Percentiles rank a stretch among this genome's conserved stretches.
These are phyloP conservation scores for Archilochus colubris DNA, from an alignment of 2,113 vertebrate species.

Conservation along the genomic window DNA sequence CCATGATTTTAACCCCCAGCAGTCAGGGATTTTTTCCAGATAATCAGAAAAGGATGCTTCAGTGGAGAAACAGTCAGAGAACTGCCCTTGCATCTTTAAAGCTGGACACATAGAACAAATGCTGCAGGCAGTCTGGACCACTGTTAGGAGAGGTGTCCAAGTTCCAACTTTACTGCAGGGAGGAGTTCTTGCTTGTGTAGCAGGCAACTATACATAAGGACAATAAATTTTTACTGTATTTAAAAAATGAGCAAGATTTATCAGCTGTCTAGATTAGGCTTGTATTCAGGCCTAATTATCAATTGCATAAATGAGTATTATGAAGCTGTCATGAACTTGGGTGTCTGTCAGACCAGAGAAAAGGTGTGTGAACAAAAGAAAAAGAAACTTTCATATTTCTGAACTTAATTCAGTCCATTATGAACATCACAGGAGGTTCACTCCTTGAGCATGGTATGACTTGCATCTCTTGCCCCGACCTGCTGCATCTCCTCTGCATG, in stretches of 20 bases:
- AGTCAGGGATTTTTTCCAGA: background rate
- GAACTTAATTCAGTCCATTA: constrained; percentile 8
- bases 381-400: background rate
- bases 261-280: background rate
- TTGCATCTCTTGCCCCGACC: constrained; percentile 47
- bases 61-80: background rate
- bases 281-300: background rate
- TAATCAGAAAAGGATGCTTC: constrained; percentile 1
- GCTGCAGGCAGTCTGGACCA: background rate
- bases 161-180: background rate
- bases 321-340: background rate
- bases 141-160: background rate
- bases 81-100: background rate
- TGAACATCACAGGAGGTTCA: constrained; percentile 37
- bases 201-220: background rate
- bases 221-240: background rate
- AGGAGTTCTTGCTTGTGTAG: background rate
- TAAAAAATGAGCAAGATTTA: background rate
- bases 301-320: background rate
- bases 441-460: constrained; percentile 21
- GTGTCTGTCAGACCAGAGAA: background rate
- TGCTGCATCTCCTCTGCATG: constrained; percentile 17
- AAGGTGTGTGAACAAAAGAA: background rate
- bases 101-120: background rate
- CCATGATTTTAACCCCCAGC: background rate